Evolutionary conservation across 2,797 vertebrate species (phyloP).

Genomic region (Parauchenoglanis punctatus): DNA sequence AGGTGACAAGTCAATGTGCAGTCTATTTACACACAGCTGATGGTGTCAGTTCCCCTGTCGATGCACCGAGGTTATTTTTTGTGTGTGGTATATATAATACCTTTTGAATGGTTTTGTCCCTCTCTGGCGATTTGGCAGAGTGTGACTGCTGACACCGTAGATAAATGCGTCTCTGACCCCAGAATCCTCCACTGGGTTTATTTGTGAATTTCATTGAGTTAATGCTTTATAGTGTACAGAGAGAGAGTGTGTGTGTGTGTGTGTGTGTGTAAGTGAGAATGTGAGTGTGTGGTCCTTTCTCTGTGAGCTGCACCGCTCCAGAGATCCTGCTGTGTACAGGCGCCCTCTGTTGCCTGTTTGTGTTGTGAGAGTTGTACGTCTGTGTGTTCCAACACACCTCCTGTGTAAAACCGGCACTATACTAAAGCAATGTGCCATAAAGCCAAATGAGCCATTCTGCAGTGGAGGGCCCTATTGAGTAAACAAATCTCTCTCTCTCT

Average conservation of each 20-base stretch:
- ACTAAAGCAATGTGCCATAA: slow-evolving; percentile 51
- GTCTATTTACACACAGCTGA: slow-evolving; percentile 49
- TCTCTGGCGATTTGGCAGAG: slow-evolving; percentile 35
- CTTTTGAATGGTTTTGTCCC: slow-evolving; percentile 38
- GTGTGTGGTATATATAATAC: slow-evolving; percentile 22
- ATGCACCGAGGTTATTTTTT: slow-evolving; percentile 5
- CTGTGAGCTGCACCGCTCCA: slow-evolving; percentile 43
- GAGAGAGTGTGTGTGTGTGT: not conserved
- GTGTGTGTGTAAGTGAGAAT: slow-evolving; percentile 40
- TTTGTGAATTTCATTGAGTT: slow-evolving; percentile 52
- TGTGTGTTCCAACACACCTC: slow-evolving; percentile 24
- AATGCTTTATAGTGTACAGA: slow-evolving; percentile 2
- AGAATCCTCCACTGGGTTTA: slow-evolving; percentile 47
- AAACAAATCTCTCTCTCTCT: slow-evolving; percentile 39
- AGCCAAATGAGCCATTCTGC: slow-evolving; percentile 43
- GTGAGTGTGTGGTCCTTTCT: slow-evolving; percentile 39
- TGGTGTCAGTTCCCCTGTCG: slow-evolving; percentile 40
- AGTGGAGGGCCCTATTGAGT: slow-evolving; percentile 32
- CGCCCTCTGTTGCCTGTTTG: slow-evolving; percentile 81
- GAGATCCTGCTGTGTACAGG: slow-evolving; percentile 73
- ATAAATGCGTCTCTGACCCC: slow-evolving; percentile 44
- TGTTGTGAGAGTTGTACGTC: slow-evolving; percentile 32
- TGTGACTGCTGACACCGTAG: slow-evolving; percentile 37
- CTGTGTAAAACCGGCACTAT: slow-evolving; percentile 42
- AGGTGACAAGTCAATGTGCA: slow-evolving; percentile 42